A percentile compares a stretch with the other conserved stretches of the same genome.
Conservation (phyloP, 2,888 invertebrate species). For the Hedya salicella region DNA sequence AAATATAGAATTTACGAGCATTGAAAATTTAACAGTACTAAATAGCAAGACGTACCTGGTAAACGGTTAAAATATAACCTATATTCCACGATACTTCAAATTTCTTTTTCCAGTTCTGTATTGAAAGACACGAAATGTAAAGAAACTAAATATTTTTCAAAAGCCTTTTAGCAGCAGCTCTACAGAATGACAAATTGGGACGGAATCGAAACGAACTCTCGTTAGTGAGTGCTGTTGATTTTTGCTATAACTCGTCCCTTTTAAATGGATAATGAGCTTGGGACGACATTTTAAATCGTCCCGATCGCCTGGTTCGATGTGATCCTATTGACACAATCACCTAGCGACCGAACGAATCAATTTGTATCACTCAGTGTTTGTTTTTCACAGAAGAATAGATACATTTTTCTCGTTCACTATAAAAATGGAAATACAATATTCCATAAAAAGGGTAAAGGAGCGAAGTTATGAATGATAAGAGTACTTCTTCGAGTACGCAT, state of each 20-base stretch:
- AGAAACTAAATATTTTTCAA: constrained; percentile 6
- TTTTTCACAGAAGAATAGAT: neutral
- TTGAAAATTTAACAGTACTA: neutral
- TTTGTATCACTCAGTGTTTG: constrained; percentile 5
- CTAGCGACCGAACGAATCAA: constrained; percentile 15
- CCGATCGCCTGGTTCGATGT: constrained; percentile 9
- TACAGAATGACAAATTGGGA: constrained; percentile 36
- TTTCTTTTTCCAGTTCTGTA: too few relatives aligned
- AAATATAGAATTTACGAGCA: too few relatives aligned
- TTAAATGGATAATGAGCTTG: constrained; percentile 49
- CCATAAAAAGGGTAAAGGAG: too few relatives aligned
- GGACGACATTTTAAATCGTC: constrained; percentile 47
- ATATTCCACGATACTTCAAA: too few relatives aligned
- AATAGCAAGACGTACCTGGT: too few relatives aligned
- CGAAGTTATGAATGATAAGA: too few relatives aligned
- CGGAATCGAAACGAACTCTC: constrained; percentile 49
- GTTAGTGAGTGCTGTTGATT: constrained; percentile 63
- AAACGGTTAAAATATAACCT: too few relatives aligned
- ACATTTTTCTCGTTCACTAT: too few relatives aligned
- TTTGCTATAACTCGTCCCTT: constrained; percentile 54
- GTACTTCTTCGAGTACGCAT: too few relatives aligned
- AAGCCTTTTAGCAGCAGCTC: constrained; percentile 17
- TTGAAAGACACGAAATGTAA: too few relatives aligned
- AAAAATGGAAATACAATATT: too few relatives aligned
- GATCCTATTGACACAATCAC: constrained; percentile 29